phyloP scores from a whole-genome alignment of 2,888 invertebrate genomes.

The Monopis laevigella region DNA sequence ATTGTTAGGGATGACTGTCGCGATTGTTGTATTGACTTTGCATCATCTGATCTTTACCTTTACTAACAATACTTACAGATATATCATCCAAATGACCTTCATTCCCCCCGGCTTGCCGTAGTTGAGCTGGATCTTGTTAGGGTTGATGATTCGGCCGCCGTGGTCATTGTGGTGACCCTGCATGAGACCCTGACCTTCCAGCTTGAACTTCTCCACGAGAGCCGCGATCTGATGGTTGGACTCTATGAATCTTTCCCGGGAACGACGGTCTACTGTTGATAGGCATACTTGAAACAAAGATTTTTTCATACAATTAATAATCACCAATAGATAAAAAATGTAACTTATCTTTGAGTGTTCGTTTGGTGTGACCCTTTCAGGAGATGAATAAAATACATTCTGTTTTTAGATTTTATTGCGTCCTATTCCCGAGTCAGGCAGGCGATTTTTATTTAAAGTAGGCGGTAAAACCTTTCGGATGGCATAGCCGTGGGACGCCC shows the following conservation, averaged over 20 bases:
- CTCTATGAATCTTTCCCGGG: constrained; percentile 90
- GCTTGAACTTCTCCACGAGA: constrained; percentile 89
- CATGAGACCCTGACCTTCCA: constrained; percentile 82
- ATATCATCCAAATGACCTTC: constrained; percentile 74
- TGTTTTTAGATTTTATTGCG: too few species aligned
- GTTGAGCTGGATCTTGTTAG: constrained; percentile 77
- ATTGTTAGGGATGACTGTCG: constrained; percentile 72
- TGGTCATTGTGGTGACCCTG: constrained; percentile 69
- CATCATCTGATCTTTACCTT: constrained; percentile 57
- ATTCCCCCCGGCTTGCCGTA: constrained; percentile 78
- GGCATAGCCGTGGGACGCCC: too few species aligned
- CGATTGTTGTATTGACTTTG: constrained; percentile 69
- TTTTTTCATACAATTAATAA: too few species aligned
- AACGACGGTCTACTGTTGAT: constrained; percentile 72
- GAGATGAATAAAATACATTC: too few species aligned
- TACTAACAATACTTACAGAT: constrained; percentile 57
- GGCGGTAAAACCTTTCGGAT: too few species aligned
- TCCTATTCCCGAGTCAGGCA: too few species aligned
- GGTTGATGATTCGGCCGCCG: constrained; percentile 67
- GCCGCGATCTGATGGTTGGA: constrained; percentile 94
- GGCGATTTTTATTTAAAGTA: too few species aligned
- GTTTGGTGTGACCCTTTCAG: too few species aligned
- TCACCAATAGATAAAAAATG: too few species aligned
- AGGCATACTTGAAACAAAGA: constrained; percentile 58
- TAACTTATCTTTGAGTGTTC: too few species aligned